phyloP scores from a whole-genome alignment of 2,113 vertebrate species.

The Abramis brama region DNA sequence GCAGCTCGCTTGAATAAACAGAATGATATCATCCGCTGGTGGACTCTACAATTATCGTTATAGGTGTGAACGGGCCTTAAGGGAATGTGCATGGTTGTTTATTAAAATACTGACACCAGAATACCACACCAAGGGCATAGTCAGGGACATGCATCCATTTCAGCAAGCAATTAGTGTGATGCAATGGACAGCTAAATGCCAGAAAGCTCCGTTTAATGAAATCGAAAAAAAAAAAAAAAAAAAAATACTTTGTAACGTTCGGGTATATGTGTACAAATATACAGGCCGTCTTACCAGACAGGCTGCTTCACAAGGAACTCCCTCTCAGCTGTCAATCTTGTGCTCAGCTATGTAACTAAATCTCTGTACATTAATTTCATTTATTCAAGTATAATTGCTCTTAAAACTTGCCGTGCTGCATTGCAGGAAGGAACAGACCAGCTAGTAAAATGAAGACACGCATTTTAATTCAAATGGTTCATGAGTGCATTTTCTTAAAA shows the following conservation, averaged over 20 bases:
- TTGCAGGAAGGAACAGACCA: background rate
- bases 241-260: slow-evolving; percentile 66
- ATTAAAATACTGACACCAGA: slow-evolving; percentile 63
- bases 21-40: too few relatives aligned
- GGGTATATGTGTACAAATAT: slow-evolving; percentile 82
- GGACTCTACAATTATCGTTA: too few relatives aligned
- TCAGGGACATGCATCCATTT: slow-evolving; percentile 59
- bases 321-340: slow-evolving; percentile 29
- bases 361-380: slow-evolving; percentile 45
- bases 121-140: slow-evolving; percentile 54
- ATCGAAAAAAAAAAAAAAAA: background rate
- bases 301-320: slow-evolving; percentile 26
- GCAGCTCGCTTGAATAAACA: too few relatives aligned
- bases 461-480: slow-evolving; percentile 77
- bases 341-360: slow-evolving; percentile 17
- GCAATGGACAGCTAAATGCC: slow-evolving; percentile 44
- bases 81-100: slow-evolving; percentile 86
- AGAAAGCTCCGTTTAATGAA: slow-evolving; percentile 17
- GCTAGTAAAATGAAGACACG: slow-evolving; percentile 66
- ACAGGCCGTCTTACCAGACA: slow-evolving; percentile 48
- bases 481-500: slow-evolving; percentile 70
- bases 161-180: slow-evolving; percentile 48
- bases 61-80: slow-evolving; percentile 46
- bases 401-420: slow-evolving; percentile 30
- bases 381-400: slow-evolving; percentile 53